phyloP scores from a whole-genome alignment of 2,113 vertebrate genomes.

The Loxodonta africana region DNA sequence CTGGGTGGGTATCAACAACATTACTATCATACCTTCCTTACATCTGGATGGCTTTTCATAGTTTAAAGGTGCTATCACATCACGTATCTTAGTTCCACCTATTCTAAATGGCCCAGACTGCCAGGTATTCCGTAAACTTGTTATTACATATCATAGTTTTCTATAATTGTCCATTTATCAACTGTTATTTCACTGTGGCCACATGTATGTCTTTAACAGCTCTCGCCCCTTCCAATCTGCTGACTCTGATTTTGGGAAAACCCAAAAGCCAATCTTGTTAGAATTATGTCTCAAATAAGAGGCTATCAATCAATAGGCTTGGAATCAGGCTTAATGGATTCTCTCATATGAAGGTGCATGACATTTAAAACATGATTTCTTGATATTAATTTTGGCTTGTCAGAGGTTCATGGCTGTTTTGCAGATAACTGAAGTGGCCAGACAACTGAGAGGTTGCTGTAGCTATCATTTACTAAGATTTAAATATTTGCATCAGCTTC shows the following conservation, averaged over 20 bases:
- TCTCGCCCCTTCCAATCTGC: background rate
- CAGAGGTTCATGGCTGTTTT: background rate
- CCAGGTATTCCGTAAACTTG: background rate
- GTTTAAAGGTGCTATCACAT: slow-evolving; percentile 10
- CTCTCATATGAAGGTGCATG: background rate
- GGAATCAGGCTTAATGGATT: background rate
- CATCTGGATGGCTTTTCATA: background rate
- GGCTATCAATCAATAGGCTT: background rate
- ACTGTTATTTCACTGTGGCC: background rate
- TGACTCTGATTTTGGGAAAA: slow-evolving; percentile 30
- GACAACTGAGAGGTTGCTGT: background rate
- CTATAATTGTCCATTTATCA: background rate
- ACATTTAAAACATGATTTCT: slow-evolving; percentile 3
- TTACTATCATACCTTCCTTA: background rate
- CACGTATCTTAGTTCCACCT: background rate
- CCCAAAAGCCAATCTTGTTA: background rate
- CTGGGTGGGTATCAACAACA: background rate
- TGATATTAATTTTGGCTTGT: background rate
- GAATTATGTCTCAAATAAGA: slow-evolving; percentile 49
- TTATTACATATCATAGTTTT: background rate
- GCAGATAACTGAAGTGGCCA: background rate
- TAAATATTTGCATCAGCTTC: slow-evolving; percentile 2
- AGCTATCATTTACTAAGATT: slow-evolving; percentile 5
- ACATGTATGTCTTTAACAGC: background rate
- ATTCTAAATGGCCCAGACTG: background rate